Conservation (phyloP, 2,888 invertebrate genomes). For the Eristalis pertinax region DNA sequence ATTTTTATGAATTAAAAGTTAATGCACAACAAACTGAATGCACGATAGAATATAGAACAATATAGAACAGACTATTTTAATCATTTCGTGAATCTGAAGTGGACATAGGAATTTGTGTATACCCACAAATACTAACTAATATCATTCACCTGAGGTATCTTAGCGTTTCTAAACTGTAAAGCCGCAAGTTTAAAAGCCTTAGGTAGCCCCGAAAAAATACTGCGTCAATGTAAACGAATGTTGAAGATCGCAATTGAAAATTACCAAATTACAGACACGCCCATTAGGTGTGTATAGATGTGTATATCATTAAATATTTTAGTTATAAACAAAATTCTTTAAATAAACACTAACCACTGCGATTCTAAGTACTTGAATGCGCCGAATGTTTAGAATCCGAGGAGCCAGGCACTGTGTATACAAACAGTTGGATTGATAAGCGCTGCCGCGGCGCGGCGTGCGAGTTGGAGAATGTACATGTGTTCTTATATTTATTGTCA, state of each 20-base stretch:
- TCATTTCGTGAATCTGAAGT: too few relatives aligned
- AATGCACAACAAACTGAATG: too few relatives aligned
- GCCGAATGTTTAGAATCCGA: conserved; percentile 26
- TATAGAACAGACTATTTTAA: too few relatives aligned
- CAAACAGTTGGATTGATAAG: conserved; percentile 44
- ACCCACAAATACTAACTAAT: not conserved
- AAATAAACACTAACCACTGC: conserved; percentile 38
- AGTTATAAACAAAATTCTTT: conserved; percentile 52
- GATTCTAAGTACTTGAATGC: conserved; percentile 12
- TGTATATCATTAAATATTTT: conserved; percentile 54
- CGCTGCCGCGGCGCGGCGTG: conserved; percentile 17
- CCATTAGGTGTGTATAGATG: conserved; percentile 24
- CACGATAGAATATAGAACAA: too few relatives aligned
- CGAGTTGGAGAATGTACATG: not conserved
- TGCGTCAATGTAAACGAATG: conserved; percentile 38
- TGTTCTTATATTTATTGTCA: conserved; percentile 35
- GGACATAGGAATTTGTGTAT: too few relatives aligned
- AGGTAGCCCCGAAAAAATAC: not conserved
- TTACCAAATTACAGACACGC: conserved; percentile 37
- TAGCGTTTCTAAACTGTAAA: not conserved
- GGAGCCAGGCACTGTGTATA: conserved; percentile 19
- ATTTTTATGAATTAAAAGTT: too few relatives aligned
- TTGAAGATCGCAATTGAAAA: conserved; percentile 36
- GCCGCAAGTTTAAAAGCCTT: not conserved
- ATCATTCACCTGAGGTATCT: conserved; percentile 38